Evolutionary conservation across 2,797 vertebrate genomes (phyloP), one percentile per base, ranked within the genome.

Genomic region (Synanceia verrucosa): DNA sequence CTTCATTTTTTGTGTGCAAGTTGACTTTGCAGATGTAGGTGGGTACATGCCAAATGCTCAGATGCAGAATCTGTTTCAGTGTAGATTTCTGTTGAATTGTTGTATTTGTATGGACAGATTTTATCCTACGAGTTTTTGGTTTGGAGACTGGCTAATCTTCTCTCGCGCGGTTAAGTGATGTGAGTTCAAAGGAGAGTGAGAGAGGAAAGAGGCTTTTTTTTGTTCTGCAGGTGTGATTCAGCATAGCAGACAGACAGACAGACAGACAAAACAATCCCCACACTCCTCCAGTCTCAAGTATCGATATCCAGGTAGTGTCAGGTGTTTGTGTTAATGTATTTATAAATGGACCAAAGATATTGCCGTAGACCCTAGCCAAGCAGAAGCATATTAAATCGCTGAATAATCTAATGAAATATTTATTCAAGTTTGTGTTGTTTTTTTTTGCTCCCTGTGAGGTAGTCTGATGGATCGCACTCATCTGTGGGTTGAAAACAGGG

Each of bases 361-460:
- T 87, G 87, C 91, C 46, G 53, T 64, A 87, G 79, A 91, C 81
- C 81, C 53, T 78, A 79, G 88, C 82, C 77, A 86, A 80, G 84
- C 78, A 83, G 82, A 86, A 71, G 86, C 87, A 89, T 81, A 91
- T 91, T 89, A 91, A 93, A 91, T 93, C 86, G 89, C 65, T 70
- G 84, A 92, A 91, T 91, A 92, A 91, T 88, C 70, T 65, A 89
- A 92, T 94, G 59, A 93, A 92, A 92, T 91, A 92, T 91, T 91
- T 88, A 92, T 91, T 88, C 68, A 81, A 70, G 79, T 85, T 91
- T 86, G 81, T 89, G 65, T 89, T 85, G n/a, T 84, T 87, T 84
- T 88, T 81, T 50, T 34, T 43, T 10, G 16, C 68, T 46, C 57
- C 33, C 48, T 66, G 68, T 26, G 73, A 82, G 68, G 73, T 28